Evolutionary conservation across 1,140 invertebrate genomes (phyloP).

Genomic region (Orchestia grillus): DNA sequence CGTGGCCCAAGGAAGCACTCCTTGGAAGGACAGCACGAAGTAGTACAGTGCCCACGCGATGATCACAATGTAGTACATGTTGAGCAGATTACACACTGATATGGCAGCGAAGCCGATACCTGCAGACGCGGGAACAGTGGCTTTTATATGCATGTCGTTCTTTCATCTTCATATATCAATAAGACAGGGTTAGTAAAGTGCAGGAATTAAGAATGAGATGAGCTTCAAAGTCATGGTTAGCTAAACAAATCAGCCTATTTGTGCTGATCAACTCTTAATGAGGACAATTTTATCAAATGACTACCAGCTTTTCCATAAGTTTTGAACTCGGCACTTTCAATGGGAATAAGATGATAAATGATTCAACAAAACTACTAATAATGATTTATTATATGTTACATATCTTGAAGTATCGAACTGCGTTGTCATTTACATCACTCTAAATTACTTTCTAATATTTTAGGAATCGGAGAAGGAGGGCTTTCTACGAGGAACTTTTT

Average conservation of each 20-base stretch:
- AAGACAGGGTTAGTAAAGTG: background rate
- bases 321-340: background rate
- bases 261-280: background rate
- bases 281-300: background rate
- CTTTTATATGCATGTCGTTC: background rate
- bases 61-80: constrained; percentile 97
- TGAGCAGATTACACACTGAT: constrained; percentile 80
- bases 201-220: background rate
- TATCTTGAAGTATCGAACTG: background rate
- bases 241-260: background rate
- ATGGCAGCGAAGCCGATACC: constrained; percentile 91
- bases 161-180: background rate
- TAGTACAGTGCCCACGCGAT: constrained; percentile 90
- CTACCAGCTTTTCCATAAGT: background rate
- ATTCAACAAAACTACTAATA: background rate
- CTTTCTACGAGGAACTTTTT: background rate
- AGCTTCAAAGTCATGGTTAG: background rate
- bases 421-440: background rate
- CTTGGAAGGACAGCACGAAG: constrained; percentile 81
- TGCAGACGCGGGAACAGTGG: constrained; percentile 71
- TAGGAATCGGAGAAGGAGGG: background rate
- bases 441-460: background rate
- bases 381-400: background rate
- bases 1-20: constrained; percentile 92
- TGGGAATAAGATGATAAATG: background rate